Percentiles rank a stretch among this genome's conserved stretches.
These are phyloP conservation scores for Macrotus californicus DNA, from an alignment of 2,113 vertebrate genomes.

Conservation along the genomic window DNA sequence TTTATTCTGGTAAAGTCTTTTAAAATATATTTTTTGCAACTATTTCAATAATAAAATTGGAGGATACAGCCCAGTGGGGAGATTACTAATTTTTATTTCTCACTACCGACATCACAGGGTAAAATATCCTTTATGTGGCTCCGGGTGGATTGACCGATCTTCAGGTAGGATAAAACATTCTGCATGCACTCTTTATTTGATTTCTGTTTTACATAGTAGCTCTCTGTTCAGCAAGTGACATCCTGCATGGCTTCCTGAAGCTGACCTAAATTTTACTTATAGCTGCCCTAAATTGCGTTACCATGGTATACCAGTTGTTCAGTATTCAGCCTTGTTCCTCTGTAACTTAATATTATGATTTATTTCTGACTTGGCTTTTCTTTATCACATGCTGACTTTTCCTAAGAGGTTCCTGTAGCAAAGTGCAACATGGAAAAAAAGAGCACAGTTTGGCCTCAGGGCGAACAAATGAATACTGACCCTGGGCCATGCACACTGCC, in stretches of 20 bases:
- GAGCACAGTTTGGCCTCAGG: slow-evolving; percentile 48
- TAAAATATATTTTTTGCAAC: background rate
- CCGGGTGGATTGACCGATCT: background rate
- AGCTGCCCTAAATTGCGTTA: slow-evolving; percentile 71
- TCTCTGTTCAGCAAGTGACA: slow-evolving; percentile 44
- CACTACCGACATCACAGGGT: background rate
- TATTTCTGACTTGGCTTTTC: slow-evolving; percentile 74
- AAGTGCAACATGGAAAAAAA: slow-evolving; percentile 34
- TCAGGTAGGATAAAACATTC: background rate
- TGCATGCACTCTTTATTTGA: slow-evolving; percentile 35
- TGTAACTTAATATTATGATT: slow-evolving; percentile 76
- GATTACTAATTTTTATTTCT: background rate
- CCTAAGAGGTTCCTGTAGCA: slow-evolving; percentile 74
- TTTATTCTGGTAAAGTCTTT: background rate
- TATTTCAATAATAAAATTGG: background rate
- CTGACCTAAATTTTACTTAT: slow-evolving; percentile 67
- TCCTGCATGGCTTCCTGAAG: background rate
- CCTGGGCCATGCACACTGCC: background rate
- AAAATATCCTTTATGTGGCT: background rate
- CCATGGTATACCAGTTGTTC: slow-evolving; percentile 46
- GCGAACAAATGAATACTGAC: slow-evolving; percentile 33
- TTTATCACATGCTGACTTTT: slow-evolving; percentile 68
- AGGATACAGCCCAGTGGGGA: background rate
- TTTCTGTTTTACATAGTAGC: slow-evolving; percentile 46
- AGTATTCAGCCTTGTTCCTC: slow-evolving; percentile 70